Conservation (phyloP, 1,140 invertebrate genomes). For the Lasioglossum baleicum region DNA sequence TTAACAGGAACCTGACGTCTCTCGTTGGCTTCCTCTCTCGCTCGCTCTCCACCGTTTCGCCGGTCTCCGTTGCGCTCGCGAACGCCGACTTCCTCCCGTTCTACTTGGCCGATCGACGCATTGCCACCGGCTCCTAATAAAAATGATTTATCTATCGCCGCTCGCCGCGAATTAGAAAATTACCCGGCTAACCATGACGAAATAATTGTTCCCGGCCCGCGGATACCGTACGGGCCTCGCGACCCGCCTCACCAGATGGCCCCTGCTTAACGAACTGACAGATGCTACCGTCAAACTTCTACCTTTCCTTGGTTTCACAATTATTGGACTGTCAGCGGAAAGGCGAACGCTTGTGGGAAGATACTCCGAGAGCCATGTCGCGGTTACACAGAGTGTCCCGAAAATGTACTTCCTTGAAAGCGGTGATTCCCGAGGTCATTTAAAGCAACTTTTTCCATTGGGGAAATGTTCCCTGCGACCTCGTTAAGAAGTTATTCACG, state of each 20-base stretch:
- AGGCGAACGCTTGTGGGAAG: too few relatives aligned
- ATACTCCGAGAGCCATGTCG: too few relatives aligned
- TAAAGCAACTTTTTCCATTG: too few relatives aligned
- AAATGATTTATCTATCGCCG: constrained; percentile 28
- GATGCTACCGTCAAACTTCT: too few relatives aligned
- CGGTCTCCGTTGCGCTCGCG: constrained; percentile 12
- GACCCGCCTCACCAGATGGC: not conserved
- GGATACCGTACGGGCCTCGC: not conserved
- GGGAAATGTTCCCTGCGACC: too few relatives aligned
- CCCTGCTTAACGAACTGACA: not conserved
- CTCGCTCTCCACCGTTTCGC: not conserved
- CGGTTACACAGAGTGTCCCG: too few relatives aligned
- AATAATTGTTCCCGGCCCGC: constrained; percentile 11
- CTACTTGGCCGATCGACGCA: constrained; percentile 24
- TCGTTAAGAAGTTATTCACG: too few relatives aligned
- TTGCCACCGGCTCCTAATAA: constrained; percentile 24
- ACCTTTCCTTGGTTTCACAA: too few relatives aligned
- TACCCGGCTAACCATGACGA: not conserved
- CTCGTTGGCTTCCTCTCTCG: constrained; percentile 20
- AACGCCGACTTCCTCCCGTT: not conserved
- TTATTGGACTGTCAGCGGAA: too few relatives aligned
- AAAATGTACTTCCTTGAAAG: too few relatives aligned
- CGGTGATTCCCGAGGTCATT: too few relatives aligned
- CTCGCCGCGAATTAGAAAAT: constrained; percentile 5
- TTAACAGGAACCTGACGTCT: constrained; percentile 73